Conservation (phyloP, 2,113 vertebrate species). For the Callionymus lyra region DNA sequence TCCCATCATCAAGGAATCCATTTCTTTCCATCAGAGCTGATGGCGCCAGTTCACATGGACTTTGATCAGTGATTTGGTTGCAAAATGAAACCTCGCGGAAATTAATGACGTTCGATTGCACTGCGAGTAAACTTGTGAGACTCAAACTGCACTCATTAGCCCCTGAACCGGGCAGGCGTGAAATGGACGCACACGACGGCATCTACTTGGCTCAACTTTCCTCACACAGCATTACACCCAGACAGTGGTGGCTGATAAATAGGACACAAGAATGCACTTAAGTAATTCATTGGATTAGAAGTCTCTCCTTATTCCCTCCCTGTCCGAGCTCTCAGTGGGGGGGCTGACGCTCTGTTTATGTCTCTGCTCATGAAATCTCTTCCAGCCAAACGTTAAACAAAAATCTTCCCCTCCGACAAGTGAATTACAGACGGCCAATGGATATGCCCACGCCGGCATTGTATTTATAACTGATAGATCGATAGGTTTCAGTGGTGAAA, state of each 20-base stretch:
- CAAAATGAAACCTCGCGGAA: constrained; percentile 44
- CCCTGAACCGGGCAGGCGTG: constrained; percentile 48
- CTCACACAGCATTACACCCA: constrained; percentile 40
- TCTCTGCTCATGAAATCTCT: constrained; percentile 28
- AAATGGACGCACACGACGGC: constrained; percentile 35
- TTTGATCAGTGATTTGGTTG: constrained; percentile 50
- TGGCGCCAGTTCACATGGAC: constrained; percentile 26
- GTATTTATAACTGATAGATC: constrained; percentile 31
- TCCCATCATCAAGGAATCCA: constrained; percentile 8
- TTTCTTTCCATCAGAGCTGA: constrained; percentile 13
- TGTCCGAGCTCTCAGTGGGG: background rate
- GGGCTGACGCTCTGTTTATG: constrained; percentile 9
- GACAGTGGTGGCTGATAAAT: constrained; percentile 50
- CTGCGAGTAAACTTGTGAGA: constrained; percentile 37
- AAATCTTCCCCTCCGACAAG: no score
- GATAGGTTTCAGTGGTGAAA: constrained; percentile 22
- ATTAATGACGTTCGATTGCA: constrained; percentile 56
- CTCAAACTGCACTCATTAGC: constrained; percentile 56
- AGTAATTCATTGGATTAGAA: constrained; percentile 58
- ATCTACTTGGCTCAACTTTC: constrained; percentile 40
- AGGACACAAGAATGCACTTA: constrained; percentile 45
- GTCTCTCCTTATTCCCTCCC: constrained; percentile 2
- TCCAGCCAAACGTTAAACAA: constrained; percentile 34
- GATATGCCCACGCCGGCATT: constrained; percentile 19
- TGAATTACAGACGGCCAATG: constrained; percentile 42